A percentile compares a stretch with the other conserved stretches of the same genome.
Conservation (phyloP, 1,140 invertebrate species). For the Pemphigus obesinymphae region DNA sequence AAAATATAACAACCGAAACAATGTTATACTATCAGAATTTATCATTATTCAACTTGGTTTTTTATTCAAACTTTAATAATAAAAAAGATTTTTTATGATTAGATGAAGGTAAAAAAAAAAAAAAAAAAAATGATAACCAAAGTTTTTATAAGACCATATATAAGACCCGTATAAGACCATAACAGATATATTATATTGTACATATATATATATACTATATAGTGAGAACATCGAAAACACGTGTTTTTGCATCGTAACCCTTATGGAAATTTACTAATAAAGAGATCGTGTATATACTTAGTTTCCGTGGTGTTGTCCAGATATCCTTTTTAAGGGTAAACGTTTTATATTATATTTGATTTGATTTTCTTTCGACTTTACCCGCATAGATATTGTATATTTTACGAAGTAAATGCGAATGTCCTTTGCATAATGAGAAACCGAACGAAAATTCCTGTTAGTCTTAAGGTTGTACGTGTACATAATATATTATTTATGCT, state of each 20-base stretch:
- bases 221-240: not conserved
- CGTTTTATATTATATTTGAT: not conserved
- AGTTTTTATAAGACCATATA: not conserved
- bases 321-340: constrained; percentile 7
- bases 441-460: not conserved
- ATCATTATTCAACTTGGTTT: not conserved
- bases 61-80: not conserved
- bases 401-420: not conserved
- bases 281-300: not conserved
- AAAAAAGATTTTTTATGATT: not conserved
- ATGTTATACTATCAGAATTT: not conserved
- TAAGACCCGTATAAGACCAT: not conserved
- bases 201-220: not conserved
- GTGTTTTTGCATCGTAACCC: not conserved
- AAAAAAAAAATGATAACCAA: not conserved
- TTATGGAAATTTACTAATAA: not conserved
- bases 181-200: not conserved
- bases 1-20: not conserved
- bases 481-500: not conserved
- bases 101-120: not conserved
- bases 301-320: not conserved
- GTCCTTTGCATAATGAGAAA: not conserved
- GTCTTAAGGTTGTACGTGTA: not conserved
- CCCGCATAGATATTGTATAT: constrained; percentile 12
- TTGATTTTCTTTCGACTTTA: not conserved